phyloP scores from a whole-genome alignment of 2,888 invertebrate genomes.

The Euplagia quadripunctaria region DNA sequence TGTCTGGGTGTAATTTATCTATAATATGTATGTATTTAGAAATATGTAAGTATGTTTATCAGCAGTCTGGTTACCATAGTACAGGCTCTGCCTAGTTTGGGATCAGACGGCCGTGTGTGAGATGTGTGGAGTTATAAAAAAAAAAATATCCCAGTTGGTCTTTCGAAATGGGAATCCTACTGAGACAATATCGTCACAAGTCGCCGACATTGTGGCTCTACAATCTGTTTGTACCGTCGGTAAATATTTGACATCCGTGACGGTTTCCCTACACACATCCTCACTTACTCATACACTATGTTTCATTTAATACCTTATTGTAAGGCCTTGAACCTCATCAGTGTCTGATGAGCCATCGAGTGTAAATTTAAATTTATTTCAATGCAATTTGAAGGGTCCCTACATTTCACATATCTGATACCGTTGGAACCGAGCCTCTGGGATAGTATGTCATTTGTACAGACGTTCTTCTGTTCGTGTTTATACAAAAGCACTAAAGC shows the following conservation, averaged over 20 bases:
- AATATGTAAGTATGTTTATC: too few species aligned
- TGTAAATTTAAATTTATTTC: neutral
- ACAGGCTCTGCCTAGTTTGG: too few species aligned
- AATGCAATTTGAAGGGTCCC: neutral
- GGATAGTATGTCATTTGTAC: too few species aligned
- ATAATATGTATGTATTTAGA: too few species aligned
- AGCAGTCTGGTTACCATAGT: too few species aligned
- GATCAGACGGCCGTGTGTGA: too few species aligned
- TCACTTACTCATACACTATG: slow-evolving; percentile 61
- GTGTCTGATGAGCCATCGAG: neutral
- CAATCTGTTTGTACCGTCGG: slow-evolving; percentile 43
- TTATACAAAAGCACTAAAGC: too few species aligned
- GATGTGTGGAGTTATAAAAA: too few species aligned
- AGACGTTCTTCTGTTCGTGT: too few species aligned
- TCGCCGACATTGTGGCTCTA: slow-evolving; percentile 41
- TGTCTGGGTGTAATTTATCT: too few species aligned
- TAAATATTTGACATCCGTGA: slow-evolving; percentile 77
- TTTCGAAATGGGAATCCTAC: neutral
- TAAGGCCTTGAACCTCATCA: slow-evolving; percentile 39
- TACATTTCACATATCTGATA: neutral
- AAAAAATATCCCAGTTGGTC: neutral
- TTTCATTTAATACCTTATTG: slow-evolving; percentile 28
- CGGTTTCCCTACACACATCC: slow-evolving; percentile 75
- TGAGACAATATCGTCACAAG: slow-evolving; percentile 29
- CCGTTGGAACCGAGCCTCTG: neutral